Evolutionary conservation across 2,888 invertebrate species (phyloP).

Genomic region (Drosophila kanekoi): DNA sequence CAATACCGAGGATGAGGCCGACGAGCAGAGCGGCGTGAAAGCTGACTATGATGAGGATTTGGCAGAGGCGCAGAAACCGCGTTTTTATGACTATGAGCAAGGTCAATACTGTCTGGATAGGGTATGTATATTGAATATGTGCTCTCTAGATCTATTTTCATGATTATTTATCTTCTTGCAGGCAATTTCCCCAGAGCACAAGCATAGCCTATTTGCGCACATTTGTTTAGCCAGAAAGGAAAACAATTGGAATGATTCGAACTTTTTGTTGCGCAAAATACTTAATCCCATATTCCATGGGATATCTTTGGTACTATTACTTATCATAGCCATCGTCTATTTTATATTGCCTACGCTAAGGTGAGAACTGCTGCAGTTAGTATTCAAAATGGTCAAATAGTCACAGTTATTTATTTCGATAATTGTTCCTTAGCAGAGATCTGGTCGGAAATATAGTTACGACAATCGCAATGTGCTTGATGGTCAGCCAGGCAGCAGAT

Average conservation of each 20-base stretch:
- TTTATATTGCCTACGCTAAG: constrained; percentile 93
- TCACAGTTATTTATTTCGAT: neutral
- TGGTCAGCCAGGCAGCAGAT: constrained; percentile 91
- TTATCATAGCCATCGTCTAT: constrained; percentile 91
- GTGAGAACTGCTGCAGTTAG: constrained; percentile 55
- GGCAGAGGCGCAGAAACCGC: constrained; percentile 85
- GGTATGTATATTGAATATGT: constrained; percentile 84
- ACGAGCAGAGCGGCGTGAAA: constrained; percentile 66
- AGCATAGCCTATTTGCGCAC: constrained; percentile 89
- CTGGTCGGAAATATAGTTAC: constrained; percentile 94
- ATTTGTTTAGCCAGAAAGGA: constrained; percentile 91
- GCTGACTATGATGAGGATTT: constrained; percentile 85
- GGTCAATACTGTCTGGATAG: constrained; percentile 94
- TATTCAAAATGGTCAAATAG: neutral
- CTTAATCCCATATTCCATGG: constrained; percentile 92
- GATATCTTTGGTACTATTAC: constrained; percentile 89
- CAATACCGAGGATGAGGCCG: constrained; percentile 86
- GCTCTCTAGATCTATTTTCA: fast-evolving
- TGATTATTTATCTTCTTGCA: constrained; percentile 28
- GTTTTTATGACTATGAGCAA: constrained; percentile 90
- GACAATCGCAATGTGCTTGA: constrained; percentile 91
- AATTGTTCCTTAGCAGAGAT: constrained; percentile 85
- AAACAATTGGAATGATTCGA: constrained; percentile 90
- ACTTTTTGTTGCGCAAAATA: constrained; percentile 90
- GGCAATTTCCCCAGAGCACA: constrained; percentile 84